Base-by-base conservation (phyloP, 2,113 vertebrate genomes). In the Perca flavescens region DNA sequence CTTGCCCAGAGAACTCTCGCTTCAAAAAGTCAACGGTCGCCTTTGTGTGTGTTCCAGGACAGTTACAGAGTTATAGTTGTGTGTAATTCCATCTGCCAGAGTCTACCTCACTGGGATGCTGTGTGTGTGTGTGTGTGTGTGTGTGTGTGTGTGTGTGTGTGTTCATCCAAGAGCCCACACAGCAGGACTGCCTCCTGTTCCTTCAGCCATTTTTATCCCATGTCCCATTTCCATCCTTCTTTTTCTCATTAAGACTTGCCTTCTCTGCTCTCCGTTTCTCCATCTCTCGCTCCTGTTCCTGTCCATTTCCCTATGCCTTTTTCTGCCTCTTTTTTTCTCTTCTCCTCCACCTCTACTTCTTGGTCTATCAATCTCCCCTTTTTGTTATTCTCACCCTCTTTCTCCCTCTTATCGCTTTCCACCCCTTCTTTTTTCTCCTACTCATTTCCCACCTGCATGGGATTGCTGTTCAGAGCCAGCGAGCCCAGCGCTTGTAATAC, bases 81-180 rank as follows among this genome's bases (percentile, higher is more conserved):
- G 88, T 91, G 85, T 88, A 89, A 91, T 91, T 93, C 86, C 86
- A 87, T 91, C 88, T 89, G 89, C 88, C 88, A 85, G 78, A 73
- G 73, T 69, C 74, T 60, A 60, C 50, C 69, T 81, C 83, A 67
- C 80, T 57, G 75, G 65, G 74, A 85, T 70, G 54, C 76, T 72
- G 60, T 40, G 47, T 47, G n/a, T 49, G 14, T 47, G 63, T 25
- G 60, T 34, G 66, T 28, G 47, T 47, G n/a, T 49, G 14, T 72
- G 60, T 40, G 47, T 47, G n/a, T 49, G 14, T 72, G 60, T 40
- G 47, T 47, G n/a, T 49, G 14, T 47, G 63, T 25, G 60, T 34
- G 66, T 28, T 40, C 46, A 46, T 53, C 22, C 25, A n/a, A 12
- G 7, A 73, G 61, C n/a, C 6, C n/a, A 3, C 77, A 50, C 75